A percentile compares a stretch with the other conserved stretches of the same genome.
Conservation (phyloP, 2,888 invertebrate species). For the Alloplasta piceator region DNA sequence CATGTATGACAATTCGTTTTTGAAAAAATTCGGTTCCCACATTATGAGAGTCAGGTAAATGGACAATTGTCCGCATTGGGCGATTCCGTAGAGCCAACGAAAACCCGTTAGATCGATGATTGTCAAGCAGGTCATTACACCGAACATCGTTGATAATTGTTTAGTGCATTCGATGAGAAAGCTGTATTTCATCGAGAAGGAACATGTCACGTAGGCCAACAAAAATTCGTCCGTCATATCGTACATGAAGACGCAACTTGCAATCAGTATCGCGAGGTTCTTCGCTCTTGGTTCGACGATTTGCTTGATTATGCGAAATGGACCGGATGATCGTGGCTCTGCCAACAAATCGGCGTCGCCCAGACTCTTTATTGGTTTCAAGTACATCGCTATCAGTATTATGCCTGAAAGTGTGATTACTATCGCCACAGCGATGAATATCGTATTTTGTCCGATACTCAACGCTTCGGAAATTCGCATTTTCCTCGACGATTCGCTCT, state of each 20-base stretch:
- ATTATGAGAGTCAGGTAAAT: slow-evolving; percentile 30
- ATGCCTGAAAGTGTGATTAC: slow-evolving; percentile 56
- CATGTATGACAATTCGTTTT: slow-evolving; percentile 25
- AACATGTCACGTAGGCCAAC: slow-evolving; percentile 43
- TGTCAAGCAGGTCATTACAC: slow-evolving; percentile 47
- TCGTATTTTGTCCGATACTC: slow-evolving; percentile 48
- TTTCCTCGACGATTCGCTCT: neutral
- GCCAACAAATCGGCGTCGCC: slow-evolving; percentile 26
- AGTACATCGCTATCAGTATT: slow-evolving; percentile 61
- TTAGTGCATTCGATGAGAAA: slow-evolving; percentile 13
- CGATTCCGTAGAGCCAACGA: slow-evolving; percentile 45
- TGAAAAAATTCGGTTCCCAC: slow-evolving; percentile 6
- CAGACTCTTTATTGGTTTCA: slow-evolving; percentile 53
- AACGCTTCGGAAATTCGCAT: slow-evolving; percentile 20
- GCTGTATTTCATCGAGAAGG: slow-evolving; percentile 2
- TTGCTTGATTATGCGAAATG: slow-evolving; percentile 50
- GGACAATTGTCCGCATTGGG: slow-evolving; percentile 23
- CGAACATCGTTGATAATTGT: slow-evolving; percentile 53
- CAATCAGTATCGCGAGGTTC: slow-evolving; percentile 42
- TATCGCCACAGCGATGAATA: slow-evolving; percentile 50
- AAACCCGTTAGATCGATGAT: slow-evolving; percentile 52
- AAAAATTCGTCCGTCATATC: slow-evolving; percentile 45
- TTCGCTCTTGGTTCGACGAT: slow-evolving; percentile 33
- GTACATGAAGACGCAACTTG: slow-evolving; percentile 15
- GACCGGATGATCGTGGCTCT: slow-evolving; percentile 45